Evolutionary conservation across 2,797 vertebrate species (phyloP).

Genomic region (Strix occidentalis): DNA sequence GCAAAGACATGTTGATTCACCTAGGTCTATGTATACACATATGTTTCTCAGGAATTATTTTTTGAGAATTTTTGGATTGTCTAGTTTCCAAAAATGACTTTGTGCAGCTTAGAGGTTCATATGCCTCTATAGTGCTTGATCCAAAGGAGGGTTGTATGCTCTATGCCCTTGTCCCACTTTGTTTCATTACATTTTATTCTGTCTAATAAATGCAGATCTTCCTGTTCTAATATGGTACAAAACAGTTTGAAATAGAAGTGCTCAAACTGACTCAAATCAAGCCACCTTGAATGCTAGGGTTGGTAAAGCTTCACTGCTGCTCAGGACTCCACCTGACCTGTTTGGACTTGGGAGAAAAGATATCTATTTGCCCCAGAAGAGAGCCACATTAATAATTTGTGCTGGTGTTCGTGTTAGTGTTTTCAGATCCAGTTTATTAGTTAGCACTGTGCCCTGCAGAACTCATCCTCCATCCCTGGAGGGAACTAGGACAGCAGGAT

Average conservation of each 20-base stretch:
- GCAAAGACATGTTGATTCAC: not conserved
- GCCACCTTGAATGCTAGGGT: not conserved
- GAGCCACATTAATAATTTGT: not conserved
- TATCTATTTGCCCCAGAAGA: not conserved
- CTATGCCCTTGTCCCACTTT: not conserved
- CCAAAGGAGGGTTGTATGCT: not conserved
- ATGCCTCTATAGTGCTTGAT: not conserved
- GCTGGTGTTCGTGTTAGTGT: not conserved
- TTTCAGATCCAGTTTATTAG: not conserved
- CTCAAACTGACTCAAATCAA: not conserved
- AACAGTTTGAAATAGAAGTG: not conserved
- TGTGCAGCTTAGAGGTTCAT: not conserved
- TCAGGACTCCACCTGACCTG: not conserved
- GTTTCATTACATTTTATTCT: not conserved
- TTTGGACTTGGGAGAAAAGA: not conserved
- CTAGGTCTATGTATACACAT: not conserved
- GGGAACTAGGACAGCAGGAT: not conserved
- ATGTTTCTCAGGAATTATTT: not conserved
- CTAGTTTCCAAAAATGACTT: not conserved
- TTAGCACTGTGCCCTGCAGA: not conserved
- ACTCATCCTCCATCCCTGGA: not conserved
- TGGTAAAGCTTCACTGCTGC: not conserved
- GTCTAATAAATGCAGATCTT: not conserved
- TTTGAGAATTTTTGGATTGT: not conserved
- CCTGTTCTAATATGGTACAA: not conserved